A percentile compares a stretch with the other conserved stretches of the same genome.
phyloP scores from a whole-genome alignment of 2,113 vertebrate species.

The Blennius ocellaris region DNA sequence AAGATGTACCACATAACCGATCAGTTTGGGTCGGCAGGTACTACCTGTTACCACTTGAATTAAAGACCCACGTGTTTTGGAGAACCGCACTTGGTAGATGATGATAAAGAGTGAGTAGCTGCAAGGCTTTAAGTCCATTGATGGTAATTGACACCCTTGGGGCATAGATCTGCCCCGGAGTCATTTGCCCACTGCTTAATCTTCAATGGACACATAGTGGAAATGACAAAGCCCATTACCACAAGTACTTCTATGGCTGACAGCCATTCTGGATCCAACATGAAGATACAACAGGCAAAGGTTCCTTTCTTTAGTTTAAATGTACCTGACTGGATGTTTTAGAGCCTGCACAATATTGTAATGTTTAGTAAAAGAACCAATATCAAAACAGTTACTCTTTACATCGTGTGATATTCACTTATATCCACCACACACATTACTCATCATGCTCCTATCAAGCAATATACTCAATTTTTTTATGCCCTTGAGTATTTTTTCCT shows the following conservation, averaged over 20 bases:
- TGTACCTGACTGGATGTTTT: background rate
- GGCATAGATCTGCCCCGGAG: constrained; percentile 49
- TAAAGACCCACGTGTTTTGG: constrained; percentile 11
- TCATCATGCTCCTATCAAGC: background rate
- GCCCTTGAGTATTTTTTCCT: background rate
- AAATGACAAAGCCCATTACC: constrained; percentile 81
- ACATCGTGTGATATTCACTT: background rate
- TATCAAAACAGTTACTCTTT: background rate
- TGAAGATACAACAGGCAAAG: constrained; percentile 9
- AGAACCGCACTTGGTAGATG: constrained; percentile 4
- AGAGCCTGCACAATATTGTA: background rate
- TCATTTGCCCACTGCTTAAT: constrained; percentile 71
- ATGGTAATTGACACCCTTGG: constrained; percentile 58
- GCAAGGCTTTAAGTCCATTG: constrained; percentile 44
- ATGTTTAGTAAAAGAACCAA: too few relatives aligned
- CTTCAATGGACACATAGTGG: constrained; percentile 72
- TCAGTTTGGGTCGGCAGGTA: constrained; percentile 16
- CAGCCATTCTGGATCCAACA: constrained; percentile 34
- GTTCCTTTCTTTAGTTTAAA: constrained; percentile 1
- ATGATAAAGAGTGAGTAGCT: constrained; percentile 21
- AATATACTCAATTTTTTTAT: background rate
- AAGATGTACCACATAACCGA: constrained; percentile 13
- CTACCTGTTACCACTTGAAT: constrained; percentile 1
- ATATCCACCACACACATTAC: background rate
- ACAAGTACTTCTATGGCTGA: constrained; percentile 52